These are phyloP conservation scores for Euzetes globulus DNA, from an alignment of 2,888 invertebrate species.

Conservation along the genomic window DNA sequence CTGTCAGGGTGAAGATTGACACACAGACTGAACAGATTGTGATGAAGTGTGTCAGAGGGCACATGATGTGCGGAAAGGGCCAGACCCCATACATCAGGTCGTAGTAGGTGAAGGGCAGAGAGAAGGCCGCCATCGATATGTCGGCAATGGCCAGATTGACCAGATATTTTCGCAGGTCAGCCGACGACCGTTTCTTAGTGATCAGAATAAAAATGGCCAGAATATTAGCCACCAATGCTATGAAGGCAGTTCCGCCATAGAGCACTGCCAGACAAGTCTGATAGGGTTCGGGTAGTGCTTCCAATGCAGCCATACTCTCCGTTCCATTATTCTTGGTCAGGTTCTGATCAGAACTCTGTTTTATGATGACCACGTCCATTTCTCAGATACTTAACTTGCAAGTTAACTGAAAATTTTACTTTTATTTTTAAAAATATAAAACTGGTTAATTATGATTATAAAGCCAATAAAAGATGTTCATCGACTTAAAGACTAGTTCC, in stretches of 20 bases:
- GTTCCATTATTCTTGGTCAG: neutral
- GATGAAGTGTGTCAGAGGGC: slow-evolving; percentile 5
- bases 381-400: no score
- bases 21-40: slow-evolving; percentile 14
- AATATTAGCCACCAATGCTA: neutral
- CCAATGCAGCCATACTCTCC: neutral
- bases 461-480: no score
- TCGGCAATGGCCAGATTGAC: slow-evolving; percentile 9
- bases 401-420: no score
- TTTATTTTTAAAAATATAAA: no score
- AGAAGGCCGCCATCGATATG: slow-evolving; percentile 9
- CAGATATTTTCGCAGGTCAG: slow-evolving; percentile 7
- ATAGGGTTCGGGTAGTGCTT: slow-evolving; percentile 10
- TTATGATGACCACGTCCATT: neutral
- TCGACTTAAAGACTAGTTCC: no score
- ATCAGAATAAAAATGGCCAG: neutral
- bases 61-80: neutral
- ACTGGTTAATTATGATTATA: no score
- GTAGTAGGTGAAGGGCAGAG: neutral
- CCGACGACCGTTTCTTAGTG: slow-evolving; percentile 10
- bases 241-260: neutral
- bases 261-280: neutral
- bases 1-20: slow-evolving; percentile 12
- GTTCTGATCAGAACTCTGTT: no score
- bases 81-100: slow-evolving; percentile 15